phyloP scores from a whole-genome alignment of 1,140 invertebrate genomes.

The Teleopsis dalmanni region DNA sequence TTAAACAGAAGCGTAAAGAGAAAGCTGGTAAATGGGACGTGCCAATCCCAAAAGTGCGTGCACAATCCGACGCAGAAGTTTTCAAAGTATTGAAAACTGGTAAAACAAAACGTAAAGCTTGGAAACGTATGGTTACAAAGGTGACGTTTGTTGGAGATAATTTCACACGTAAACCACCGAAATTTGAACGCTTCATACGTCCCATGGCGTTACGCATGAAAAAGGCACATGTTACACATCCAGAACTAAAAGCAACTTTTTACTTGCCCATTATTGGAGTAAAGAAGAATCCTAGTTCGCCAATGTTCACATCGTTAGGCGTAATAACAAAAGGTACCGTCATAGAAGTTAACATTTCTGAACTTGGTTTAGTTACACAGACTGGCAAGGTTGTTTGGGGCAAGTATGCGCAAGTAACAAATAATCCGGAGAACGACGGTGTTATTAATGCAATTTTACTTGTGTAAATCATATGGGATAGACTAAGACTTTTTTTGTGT shows the following conservation, averaged over 20 bases:
- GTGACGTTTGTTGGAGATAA: conserved; percentile 96
- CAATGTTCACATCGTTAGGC: conserved; percentile 94
- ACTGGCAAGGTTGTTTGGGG: conserved; percentile 99
- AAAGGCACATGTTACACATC: conserved; percentile 98
- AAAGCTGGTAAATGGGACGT: conserved; percentile 99
- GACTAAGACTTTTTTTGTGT: no score
- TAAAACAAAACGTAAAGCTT: conserved; percentile 91
- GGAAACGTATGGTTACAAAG: conserved; percentile 99
- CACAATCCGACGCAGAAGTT: conserved; percentile 96
- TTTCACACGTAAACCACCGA: conserved; percentile 98
- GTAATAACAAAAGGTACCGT: conserved; percentile 98
- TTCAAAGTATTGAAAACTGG: conserved; percentile 93
- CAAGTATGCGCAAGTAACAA: conserved; percentile 99
- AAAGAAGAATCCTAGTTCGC: conserved; percentile 97
- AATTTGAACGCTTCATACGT: conserved; percentile 98
- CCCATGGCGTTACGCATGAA: conserved; percentile 96
- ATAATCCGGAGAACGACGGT: conserved; percentile 99
- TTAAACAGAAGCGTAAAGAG: conserved; percentile 99
- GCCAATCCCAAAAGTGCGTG: conserved; percentile 95
- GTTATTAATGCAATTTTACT: conserved; percentile 98
- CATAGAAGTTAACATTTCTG: conserved; percentile 97
- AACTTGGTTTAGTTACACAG: conserved; percentile 97
- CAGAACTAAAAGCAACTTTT: conserved; percentile 98
- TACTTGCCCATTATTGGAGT: conserved; percentile 96
- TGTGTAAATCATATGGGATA: conserved; percentile 57